Evolutionary conservation across 2,888 invertebrate genomes (phyloP), one percentile per base, ranked within the genome.

Genomic region (Polymixis flavicincta): DNA sequence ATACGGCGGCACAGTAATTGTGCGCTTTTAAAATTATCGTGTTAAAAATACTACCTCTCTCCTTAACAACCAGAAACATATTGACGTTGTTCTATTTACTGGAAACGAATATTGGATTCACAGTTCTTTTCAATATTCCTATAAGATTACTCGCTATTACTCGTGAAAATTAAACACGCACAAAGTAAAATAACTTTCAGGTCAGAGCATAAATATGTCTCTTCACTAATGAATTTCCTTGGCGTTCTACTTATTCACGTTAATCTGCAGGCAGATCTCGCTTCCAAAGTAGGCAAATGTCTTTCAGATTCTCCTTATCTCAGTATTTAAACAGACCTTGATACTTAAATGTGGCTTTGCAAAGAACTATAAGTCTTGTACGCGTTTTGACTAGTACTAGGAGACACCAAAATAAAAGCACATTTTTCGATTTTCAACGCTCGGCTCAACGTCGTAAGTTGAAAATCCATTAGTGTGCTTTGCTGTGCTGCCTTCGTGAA

Each of bases 261-360:
- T 76, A 64, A 85, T 85, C 85, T 82, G 55, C 19, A 75, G 25
- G 71, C 59, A 82, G 65, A 86, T 81, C 82, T 72, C 25, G 42
- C 54, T 61, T 71, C 71, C 48, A 82, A 82, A 86, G 74, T 80
- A 76, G 80, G 76, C 61, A 72, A 84, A 79, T 80, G 72, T 78
- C 71, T 71, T 75, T 71, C 54, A 87, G 67, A 87, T 84, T 78
- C 64, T 60, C 45, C 77, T 87, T 87, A 87, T 86, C 86, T 80
- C 32, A 78, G 68, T 74, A 76, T 76, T 84, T 84, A 74, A 82
- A 84, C 59, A 81, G 75, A 64, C 79, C 73, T 74, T 81, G 77
- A 76, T 76, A 76, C 73, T 76, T 71, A 75, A 87, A 77, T 63
- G 68, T 75, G 71, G 80, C 63, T 73, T 77, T 65, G 69, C 45